Evolutionary conservation across 2,113 vertebrate species (phyloP), one percentile per base, ranked within the genome.

Genomic region (Echinops telfairi): DNA sequence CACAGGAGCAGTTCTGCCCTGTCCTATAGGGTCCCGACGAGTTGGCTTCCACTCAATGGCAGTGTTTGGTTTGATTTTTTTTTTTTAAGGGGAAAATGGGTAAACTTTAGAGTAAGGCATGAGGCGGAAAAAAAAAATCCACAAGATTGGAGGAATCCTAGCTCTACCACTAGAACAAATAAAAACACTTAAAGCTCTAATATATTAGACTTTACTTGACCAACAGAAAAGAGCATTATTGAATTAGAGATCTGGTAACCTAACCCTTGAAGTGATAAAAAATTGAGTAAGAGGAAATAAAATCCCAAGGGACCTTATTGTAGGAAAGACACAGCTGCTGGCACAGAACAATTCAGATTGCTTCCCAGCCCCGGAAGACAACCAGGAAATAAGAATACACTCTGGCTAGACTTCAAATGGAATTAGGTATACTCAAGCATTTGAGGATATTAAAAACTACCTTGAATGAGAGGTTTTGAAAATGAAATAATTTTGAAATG

Each of bases 361-460:
- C 73, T 11, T n/a, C 78, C 29, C 5, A 53, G 47, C 3, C 27
- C 31, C 29, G 66, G 40, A 58, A 75, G 75, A 66, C 73, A 80
- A 80, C 66, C 15, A 76, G n/a, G 43, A 86, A 70, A 38, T 6
- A 53, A 85, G n/a, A n/a, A 29, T 19, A 71, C 47, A 53, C 0
- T 47, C 68, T n/a, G 57, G 58, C 73, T 87, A 5, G 3, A 81
- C 40, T 81, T 31, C 64, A 94, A 1, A 90, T 22, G 68, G 38
- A 88, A 47, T 60, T 89, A 57, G 47, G 80, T 85, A 31, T 86
- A 76, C 6, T 23, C 57, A 89, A 94, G 38, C 43, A 77, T 86
- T 77, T 82, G 36, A 86, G n/a, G 31, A 7, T 77, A 62, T 76
- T 15, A 76, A 70, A 92, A 64, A 43, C 23, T 27, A 47, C 14